These are phyloP conservation scores for Petromus typicus DNA, from an alignment of 2,113 vertebrate genomes.

Conservation along the genomic window DNA sequence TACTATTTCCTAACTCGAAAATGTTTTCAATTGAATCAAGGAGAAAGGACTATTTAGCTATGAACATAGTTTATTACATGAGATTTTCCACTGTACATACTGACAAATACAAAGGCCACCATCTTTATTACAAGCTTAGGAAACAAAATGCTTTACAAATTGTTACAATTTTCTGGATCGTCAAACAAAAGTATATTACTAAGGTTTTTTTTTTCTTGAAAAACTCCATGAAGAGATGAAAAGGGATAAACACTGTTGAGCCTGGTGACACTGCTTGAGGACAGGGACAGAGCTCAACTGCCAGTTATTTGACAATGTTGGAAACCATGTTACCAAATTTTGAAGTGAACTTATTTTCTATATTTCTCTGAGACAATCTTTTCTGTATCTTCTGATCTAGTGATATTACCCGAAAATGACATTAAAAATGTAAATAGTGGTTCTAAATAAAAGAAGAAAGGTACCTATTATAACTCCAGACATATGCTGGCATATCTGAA, in stretches of 20 bases:
- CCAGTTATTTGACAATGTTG: neutral
- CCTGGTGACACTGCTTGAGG: neutral
- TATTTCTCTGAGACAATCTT: neutral
- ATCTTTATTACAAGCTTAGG: neutral
- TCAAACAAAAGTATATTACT: neutral
- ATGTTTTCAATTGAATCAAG: neutral
- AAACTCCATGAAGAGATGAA: neutral
- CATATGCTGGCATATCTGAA: neutral
- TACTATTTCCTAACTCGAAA: neutral
- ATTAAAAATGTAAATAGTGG: neutral
- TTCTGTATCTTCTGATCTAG: neutral
- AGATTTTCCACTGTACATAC: neutral
- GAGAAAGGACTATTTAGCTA: neutral
- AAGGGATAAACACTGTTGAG: neutral
- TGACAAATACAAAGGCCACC: neutral
- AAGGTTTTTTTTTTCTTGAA: neutral
- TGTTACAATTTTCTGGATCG: neutral
- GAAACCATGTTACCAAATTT: neutral
- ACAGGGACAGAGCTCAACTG: neutral
- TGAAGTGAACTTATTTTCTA: neutral
- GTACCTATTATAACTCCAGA: neutral
- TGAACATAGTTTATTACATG: neutral
- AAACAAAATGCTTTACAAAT: neutral
- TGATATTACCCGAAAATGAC: neutral
- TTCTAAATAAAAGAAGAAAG: neutral